These are phyloP conservation scores for Linyphia triangularis DNA, from an alignment of 2,888 invertebrate species.

Conservation along the genomic window DNA sequence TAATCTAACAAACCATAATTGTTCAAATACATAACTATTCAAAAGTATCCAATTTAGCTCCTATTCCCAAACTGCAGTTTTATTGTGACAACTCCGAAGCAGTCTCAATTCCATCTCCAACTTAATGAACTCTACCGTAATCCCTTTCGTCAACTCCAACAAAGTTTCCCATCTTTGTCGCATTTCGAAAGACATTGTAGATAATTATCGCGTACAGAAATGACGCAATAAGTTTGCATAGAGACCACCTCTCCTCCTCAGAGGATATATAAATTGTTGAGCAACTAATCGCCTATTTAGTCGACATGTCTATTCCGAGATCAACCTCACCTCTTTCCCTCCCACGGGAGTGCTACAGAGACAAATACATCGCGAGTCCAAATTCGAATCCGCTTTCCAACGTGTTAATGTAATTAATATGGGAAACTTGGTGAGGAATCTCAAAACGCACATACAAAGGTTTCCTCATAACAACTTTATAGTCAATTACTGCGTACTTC, in stretches of 20 bases:
- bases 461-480: slow-evolving; percentile 72
- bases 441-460: slow-evolving; percentile 27
- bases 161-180: slow-evolving; percentile 42
- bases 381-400: slow-evolving; percentile 56
- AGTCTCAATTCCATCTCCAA: background rate
- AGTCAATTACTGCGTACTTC: slow-evolving; percentile 72
- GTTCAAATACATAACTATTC: no score
- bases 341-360: slow-evolving; percentile 50
- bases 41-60: background rate
- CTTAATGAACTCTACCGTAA: slow-evolving; percentile 4
- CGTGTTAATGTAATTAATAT: slow-evolving; percentile 74
- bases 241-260: slow-evolving; percentile 21
- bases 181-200: slow-evolving; percentile 35
- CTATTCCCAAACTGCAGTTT: background rate
- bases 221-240: slow-evolving; percentile 46
- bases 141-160: slow-evolving; percentile 1
- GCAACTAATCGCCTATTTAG: slow-evolving; percentile 70
- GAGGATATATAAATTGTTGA: slow-evolving; percentile 55
- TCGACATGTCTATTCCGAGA: slow-evolving; percentile 65
- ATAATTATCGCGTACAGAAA: slow-evolving; percentile 53
- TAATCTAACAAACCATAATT: no score
- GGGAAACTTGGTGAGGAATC: slow-evolving; percentile 56
- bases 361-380: slow-evolving; percentile 60
- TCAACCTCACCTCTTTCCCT: slow-evolving; percentile 27
- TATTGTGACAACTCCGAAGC: background rate